phyloP scores from a whole-genome alignment of 1,140 invertebrate species.

The Plodia interpunctella region DNA sequence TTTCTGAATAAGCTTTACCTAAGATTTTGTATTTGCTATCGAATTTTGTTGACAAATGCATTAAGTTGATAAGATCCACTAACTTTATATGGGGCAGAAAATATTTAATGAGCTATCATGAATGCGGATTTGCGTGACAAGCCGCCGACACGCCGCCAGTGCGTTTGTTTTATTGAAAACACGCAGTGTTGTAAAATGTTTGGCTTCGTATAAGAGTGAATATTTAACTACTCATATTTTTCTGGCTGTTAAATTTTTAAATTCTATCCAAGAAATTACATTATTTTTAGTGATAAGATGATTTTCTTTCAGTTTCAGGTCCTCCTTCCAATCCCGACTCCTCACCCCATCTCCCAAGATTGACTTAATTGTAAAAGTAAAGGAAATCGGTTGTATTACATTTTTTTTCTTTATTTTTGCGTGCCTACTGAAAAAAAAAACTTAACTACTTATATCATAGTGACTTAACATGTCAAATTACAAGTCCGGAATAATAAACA shows the following conservation, averaged over 20 bases:
- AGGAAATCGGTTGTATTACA: not conserved
- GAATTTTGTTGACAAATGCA: not conserved
- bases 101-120: not conserved
- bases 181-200: not conserved
- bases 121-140: not conserved
- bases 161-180: slow-evolving; percentile 3
- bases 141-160: not conserved
- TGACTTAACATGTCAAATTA: not conserved
- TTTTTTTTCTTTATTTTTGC: not conserved
- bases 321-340: not conserved
- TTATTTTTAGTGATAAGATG: not conserved
- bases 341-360: not conserved
- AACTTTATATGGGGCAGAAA: not conserved
- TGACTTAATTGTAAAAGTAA: not conserved
- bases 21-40: no score
- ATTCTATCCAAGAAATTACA: not conserved
- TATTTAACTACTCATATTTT: not conserved
- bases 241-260: not conserved
- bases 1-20: no score
- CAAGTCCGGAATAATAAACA: not conserved
- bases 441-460: not conserved
- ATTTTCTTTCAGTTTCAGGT: not conserved
- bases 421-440: not conserved
- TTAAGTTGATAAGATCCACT: not conserved
- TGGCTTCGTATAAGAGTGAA: not conserved